These are phyloP conservation scores for Python bivittatus DNA, from an alignment of 2,113 vertebrate species.

Conservation along the genomic window DNA sequence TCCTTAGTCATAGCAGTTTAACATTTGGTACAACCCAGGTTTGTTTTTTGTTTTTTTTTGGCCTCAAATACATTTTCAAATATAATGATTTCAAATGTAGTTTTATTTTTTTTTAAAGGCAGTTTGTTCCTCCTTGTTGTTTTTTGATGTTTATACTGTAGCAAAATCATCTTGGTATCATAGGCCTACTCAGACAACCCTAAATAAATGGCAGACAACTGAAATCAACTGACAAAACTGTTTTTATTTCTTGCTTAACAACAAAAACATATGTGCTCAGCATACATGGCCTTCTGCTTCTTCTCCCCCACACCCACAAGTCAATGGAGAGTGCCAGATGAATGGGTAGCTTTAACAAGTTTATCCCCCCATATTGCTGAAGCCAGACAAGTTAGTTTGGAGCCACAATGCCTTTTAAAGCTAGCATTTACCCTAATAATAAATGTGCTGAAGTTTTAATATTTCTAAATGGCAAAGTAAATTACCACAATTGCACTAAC, in stretches of 20 bases:
- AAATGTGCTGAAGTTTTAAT: conserved; percentile 18
- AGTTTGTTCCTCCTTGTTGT: background rate
- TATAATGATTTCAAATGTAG: background rate
- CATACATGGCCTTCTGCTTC: conserved; percentile 12
- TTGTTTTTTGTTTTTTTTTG: too few relatives aligned
- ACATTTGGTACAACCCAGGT: background rate
- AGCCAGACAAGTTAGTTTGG: conserved; percentile 19
- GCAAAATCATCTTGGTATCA: background rate
- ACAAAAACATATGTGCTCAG: background rate
- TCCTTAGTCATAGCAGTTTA: background rate
- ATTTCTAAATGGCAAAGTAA: conserved; percentile 32
- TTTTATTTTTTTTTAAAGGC: background rate
- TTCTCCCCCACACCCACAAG: background rate
- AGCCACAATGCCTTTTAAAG: background rate
- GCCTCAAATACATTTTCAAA: background rate
- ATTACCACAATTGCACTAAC: background rate
- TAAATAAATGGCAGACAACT: background rate
- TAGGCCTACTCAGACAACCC: background rate
- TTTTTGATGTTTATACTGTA: background rate
- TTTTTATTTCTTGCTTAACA: background rate
- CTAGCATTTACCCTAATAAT: conserved; percentile 4
- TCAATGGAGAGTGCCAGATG: background rate
- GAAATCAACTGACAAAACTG: background rate
- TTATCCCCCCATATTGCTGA: background rate
- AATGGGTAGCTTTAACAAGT: conserved; percentile 27